These are phyloP conservation scores for Corythaixoides concolor DNA, from an alignment of 2,113 vertebrate species.

Conservation along the genomic window DNA sequence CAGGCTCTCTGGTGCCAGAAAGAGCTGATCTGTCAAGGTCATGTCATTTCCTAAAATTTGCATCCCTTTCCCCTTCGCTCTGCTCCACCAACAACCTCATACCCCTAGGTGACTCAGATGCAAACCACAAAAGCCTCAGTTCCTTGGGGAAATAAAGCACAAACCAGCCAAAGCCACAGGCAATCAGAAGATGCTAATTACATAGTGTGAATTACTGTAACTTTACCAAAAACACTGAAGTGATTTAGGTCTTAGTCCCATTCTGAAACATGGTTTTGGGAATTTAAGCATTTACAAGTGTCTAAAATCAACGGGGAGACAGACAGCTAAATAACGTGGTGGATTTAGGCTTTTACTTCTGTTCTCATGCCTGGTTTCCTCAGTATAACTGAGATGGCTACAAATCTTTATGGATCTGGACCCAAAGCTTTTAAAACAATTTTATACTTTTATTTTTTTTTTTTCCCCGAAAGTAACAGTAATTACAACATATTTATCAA, in stretches of 20 bases:
- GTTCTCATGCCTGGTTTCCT: not conserved
- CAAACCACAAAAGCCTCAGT: not conserved
- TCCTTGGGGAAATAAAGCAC: not conserved
- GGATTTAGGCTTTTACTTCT: not conserved
- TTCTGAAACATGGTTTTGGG: not conserved
- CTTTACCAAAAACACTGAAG: not conserved
- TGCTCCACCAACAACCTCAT: not conserved
- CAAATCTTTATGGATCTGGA: not conserved
- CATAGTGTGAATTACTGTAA: not conserved
- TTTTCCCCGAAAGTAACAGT: not conserved
- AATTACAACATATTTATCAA: not conserved
- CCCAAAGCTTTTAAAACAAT: slow-evolving; percentile 2
- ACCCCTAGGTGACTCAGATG: not conserved
- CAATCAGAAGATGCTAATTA: not conserved
- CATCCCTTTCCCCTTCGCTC: not conserved
- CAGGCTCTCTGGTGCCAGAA: not conserved
- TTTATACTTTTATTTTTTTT: not conserved
- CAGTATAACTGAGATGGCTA: not conserved
- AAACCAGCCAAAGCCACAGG: not conserved
- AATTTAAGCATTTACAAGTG: not conserved
- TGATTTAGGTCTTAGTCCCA: not conserved
- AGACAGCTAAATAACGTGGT: not conserved
- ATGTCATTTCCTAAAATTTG: not conserved
- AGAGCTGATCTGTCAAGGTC: not conserved
- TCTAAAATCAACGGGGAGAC: not conserved